Base-by-base conservation (phyloP, 2,113 vertebrate genomes). In the Otus sunia region DNA sequence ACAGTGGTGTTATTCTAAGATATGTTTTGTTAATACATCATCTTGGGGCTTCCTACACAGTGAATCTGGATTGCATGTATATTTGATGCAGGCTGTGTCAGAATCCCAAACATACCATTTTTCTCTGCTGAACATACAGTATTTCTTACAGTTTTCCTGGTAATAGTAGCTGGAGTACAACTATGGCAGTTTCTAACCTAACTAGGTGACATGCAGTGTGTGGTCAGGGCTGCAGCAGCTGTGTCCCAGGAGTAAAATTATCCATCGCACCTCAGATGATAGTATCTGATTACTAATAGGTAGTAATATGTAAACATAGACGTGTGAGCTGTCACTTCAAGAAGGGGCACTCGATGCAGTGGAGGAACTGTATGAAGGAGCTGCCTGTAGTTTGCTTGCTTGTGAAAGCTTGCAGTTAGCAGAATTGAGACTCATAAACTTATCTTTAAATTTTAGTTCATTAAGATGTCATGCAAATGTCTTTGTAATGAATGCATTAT, bases 131-230 rank as follows among this genome's bases (percentile, higher is more conserved):
- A 49, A 22, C 6, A 55, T n/a, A 39, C 27, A 3, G 0, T 19
- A 50, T 71, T 76, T 76, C 45, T 76, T 72, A 30, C 9, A 12
- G 16, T 88, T 77, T 67, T 78, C 15, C 37, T 66, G 10, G n/a
- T 29, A 20, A 9, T 86, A 83, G 43, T 17, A 72, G 16, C 59
- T 62, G 58, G 45, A 87, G 77, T 62, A 59, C 29, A 71, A 5
- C 50, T 17, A 1, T 59, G 59, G 13, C n/a, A 47, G 20, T 68
- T 67, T 76, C 53, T 72, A 2, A 41, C 15, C 63, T 71, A 59
- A 32, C 4, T 32, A n/a, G 26, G n/a, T 30, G 67, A 34, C 0
- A 0, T 17, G 39, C 27, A 34, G 18, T 15, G 15, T 37, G 36
- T 77, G 49, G n/a, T 84, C 36, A 74, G 34, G 73, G 36, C 68